These are phyloP conservation scores for Symphodus melops DNA, from an alignment of 2,113 vertebrate species.

Conservation along the genomic window DNA sequence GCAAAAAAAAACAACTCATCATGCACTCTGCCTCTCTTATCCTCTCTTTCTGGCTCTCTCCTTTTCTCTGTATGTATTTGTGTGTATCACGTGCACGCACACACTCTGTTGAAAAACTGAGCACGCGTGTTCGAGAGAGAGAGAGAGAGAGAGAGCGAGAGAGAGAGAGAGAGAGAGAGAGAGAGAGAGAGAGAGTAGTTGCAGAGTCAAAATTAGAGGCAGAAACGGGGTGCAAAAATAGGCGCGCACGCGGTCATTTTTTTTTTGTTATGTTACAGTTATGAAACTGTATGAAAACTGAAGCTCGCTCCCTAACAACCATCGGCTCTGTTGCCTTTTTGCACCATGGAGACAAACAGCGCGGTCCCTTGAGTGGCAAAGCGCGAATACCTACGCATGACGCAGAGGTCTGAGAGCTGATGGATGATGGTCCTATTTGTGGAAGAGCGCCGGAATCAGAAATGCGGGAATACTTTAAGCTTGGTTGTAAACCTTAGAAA, in stretches of 20 bases:
- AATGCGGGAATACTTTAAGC: slow-evolving; percentile 4
- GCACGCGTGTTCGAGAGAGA: slow-evolving; percentile 4
- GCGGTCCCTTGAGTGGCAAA: slow-evolving; percentile 62
- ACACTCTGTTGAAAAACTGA: slow-evolving; percentile 7
- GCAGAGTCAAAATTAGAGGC: slow-evolving; percentile 7
- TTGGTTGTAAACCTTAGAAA: neutral
- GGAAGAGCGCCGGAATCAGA: slow-evolving; percentile 30
- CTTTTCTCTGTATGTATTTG: slow-evolving; percentile 9
- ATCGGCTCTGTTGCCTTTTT: neutral
- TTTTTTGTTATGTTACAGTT: neutral
- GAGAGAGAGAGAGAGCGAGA: neutral
- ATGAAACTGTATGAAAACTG: slow-evolving; percentile 1
- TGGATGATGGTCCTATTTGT: slow-evolving; percentile 57
- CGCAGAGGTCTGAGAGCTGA: slow-evolving; percentile 62
- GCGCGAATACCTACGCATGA: slow-evolving; percentile 65
- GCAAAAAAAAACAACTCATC: slow-evolving; percentile 42
- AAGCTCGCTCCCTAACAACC: neutral
- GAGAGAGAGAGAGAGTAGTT: slow-evolving; percentile 6
- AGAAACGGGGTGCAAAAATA: slow-evolving; percentile 13
- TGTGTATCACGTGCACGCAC: slow-evolving; percentile 9
- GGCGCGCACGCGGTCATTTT: slow-evolving; percentile 7
- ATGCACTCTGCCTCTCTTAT: neutral
- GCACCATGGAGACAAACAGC: slow-evolving; percentile 30
- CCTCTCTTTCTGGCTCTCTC: neutral
- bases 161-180: neutral